Base-by-base conservation (phyloP, 30 jellyfish, hydroid and myxozoan species). In the Aurelia aurita complex sp. Pacific region DNA sequence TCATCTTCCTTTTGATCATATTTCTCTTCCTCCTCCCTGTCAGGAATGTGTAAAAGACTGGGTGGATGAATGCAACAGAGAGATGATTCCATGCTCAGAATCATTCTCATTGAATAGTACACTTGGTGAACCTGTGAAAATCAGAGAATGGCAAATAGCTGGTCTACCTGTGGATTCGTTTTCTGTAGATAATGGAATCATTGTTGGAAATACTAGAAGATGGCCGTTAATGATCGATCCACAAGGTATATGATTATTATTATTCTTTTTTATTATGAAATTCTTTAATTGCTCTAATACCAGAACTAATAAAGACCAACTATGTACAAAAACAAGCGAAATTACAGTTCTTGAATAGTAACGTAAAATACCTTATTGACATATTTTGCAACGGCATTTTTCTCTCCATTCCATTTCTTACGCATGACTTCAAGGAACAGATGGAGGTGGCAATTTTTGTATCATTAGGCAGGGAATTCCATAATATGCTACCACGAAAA, bases 211-310 rank as follows among this genome's bases (percentile, higher is more conserved):
- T 59, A 94, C 99, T 10, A 50, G 99, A 53, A 57, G 99, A 61
- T 94, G 99, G 99, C 99, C 99, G 67, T 86, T 94, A 4, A 94
- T 94, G 99, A 94, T 94, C 76, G 99, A 94, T 64, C 99, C 99
- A 7, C 99, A 94, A 89, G 99, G 99, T 94, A 34, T 0, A 86
- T 0, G 14, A 4, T 46, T 40, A 1, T 40, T 23, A 23, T 23
- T 23, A 23, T 23, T 23, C 29, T 23, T 23, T n/a, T 23, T 23
- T 23, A 23, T 23, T 23, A 23, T 23, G 29, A 23, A 23, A 23
- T 23, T 23, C 29, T 23, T 23, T 23, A 23, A 23, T 23, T 23
- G 29, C 29, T 23, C 29, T 23, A 23, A 23, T 23, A 23, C 29
- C 29, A 23, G 29, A 23, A 23, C 29, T 23, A 23, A 23, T 23